Evolutionary conservation across 2,888 invertebrate genomes (phyloP), one percentile per base, ranked within the genome.

Genomic region (Machimus atricapillus): DNA sequence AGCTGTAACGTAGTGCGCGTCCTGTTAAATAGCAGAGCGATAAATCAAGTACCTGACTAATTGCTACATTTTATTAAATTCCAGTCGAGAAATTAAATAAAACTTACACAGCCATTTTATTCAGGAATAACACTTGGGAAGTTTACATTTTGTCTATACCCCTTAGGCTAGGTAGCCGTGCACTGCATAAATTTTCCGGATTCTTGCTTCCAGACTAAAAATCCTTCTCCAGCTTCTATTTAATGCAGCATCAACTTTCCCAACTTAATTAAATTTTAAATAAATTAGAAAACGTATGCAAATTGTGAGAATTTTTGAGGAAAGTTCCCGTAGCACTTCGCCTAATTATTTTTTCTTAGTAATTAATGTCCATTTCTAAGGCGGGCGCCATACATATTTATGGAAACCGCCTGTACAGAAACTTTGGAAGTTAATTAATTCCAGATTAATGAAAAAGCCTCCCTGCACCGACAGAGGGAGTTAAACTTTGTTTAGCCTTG

Each of bases 191-290:
- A 79, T 79, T 79, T 79, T 79, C 79, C 79, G 52, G 40, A 79
- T 79, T 79, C 27, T 79, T 79, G 23, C 52, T 79, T 79, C 43
- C n/a, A 16, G 52, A 46, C n/a, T 79, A 31, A 79, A 78, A 79
- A 79, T 46, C 79, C 52, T 46, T 79, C 79, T 52, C 52, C 52
- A 27, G 52, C 27, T 7, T 79, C 52, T 79, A 79, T 79, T 79
- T 79, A 79, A 79, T 40, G 52, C 52, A 46, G 52, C 79, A 79
- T 52, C 79, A 79, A 79, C 79, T 79, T 79, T 79, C 52, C 56
- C 46, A 79, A 79, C 79, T 46, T 79, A 79, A 79, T 79, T 79
- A 79, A 79, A 79, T 79, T 79, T 79, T 79, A 79, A 79, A 79
- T 79, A 79, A 79, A 46, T 79, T 79, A 79, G 79, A 52, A 79